Evolutionary conservation across 2,888 invertebrate genomes (phyloP).

Genomic region (Plutella xylostella): DNA sequence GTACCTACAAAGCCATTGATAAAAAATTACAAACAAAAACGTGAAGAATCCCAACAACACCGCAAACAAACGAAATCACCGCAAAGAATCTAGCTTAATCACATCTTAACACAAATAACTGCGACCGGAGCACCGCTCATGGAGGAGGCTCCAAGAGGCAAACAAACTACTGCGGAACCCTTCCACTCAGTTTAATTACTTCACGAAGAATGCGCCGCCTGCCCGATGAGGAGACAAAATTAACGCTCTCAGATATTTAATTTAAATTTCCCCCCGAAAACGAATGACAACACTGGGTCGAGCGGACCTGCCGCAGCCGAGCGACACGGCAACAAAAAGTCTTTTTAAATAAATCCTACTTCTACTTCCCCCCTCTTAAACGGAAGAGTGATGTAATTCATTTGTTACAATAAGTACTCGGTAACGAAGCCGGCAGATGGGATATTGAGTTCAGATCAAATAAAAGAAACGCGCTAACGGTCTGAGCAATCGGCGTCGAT

Average conservation of each 20-base stretch:
- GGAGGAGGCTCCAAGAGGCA: conserved; percentile 64
- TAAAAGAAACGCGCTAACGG: conserved; percentile 38
- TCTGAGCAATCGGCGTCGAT: conserved; percentile 48
- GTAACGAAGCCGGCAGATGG: conserved; percentile 34
- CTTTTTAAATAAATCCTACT: background rate
- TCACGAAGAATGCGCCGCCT: conserved; percentile 69
- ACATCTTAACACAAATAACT: too few species aligned
- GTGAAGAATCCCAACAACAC: too few species aligned
- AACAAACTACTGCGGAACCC: conserved; percentile 66
- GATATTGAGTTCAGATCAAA: conserved; percentile 40
- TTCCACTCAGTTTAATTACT: conserved; percentile 70
- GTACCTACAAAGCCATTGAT: too few species aligned
- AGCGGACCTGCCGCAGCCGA: conserved; percentile 35
- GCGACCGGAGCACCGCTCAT: conserved; percentile 47
- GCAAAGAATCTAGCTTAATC: too few species aligned
- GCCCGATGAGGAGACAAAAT: conserved; percentile 69
- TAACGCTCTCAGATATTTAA: conserved; percentile 70
- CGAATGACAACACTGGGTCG: conserved; percentile 59
- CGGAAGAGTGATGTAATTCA: conserved; percentile 43
- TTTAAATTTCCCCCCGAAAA: conserved; percentile 65
- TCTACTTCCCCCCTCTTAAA: background rate
- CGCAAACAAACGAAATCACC: too few species aligned
- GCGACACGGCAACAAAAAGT: conserved; percentile 15
- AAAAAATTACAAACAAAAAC: too few species aligned
- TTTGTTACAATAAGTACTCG: conserved; percentile 45